Evolutionary conservation across 2,113 vertebrate species (phyloP).

Genomic region (Holacanthus passer): DNA sequence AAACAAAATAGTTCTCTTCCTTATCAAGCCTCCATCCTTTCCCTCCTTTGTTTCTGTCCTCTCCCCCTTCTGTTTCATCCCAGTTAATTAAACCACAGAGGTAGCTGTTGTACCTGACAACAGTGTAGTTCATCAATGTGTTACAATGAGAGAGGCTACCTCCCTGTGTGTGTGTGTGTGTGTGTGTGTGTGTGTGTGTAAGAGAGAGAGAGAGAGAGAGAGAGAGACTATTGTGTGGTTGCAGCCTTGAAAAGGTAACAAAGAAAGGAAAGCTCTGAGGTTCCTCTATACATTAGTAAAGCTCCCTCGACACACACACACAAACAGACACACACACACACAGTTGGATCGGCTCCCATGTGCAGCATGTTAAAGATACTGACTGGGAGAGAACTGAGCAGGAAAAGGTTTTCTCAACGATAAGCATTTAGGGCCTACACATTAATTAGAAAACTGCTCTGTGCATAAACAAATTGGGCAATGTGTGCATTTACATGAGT

Average conservation of each 20-base stretch:
- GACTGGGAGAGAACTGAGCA: conserved; percentile 38
- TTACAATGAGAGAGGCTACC: conserved; percentile 63
- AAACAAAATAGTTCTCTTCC: conserved; percentile 13
- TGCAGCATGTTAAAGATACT: conserved; percentile 60
- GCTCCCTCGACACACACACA: conserved; percentile 38
- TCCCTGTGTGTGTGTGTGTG: conserved; percentile 50
- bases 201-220: neutral
- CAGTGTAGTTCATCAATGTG: conserved; percentile 72
- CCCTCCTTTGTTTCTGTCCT: conserved; percentile 44
- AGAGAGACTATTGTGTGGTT: conserved; percentile 51
- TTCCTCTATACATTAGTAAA: conserved; percentile 71
- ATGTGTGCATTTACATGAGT: conserved; percentile 28
- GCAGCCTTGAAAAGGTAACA: conserved; percentile 71
- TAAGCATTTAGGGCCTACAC: conserved; percentile 72
- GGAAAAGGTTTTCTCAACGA: conserved; percentile 57
- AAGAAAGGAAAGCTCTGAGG: conserved; percentile 71
- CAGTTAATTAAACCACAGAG: conserved; percentile 78
- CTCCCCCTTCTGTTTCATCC: conserved; percentile 46
- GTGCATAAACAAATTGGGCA: conserved; percentile 67
- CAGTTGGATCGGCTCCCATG: conserved; percentile 49
- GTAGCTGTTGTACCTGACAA: conserved; percentile 69
- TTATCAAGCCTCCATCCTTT: conserved; percentile 36
- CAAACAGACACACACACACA: conserved; percentile 16
- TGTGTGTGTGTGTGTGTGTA: conserved; percentile 12
- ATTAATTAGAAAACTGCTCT: conserved; percentile 78